Evolutionary conservation across 2,113 vertebrate species (phyloP).

Genomic region (Erythrocercus mccallii): DNA sequence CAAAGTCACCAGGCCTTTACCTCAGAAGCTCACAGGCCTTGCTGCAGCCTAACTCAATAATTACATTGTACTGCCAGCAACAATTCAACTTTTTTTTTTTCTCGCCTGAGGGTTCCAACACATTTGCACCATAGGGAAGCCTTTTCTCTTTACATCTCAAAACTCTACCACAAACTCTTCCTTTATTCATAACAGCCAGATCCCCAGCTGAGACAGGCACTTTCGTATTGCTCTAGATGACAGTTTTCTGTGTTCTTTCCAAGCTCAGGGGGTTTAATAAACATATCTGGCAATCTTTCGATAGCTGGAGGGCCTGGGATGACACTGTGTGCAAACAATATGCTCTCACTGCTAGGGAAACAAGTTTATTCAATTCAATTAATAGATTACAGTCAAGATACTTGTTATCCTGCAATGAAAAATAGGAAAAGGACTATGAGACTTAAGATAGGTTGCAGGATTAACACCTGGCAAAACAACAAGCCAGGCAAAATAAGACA

Average conservation of each 20-base stretch:
- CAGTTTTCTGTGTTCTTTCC: conserved; percentile 90
- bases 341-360: conserved; percentile 85
- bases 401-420: conserved; percentile 83
- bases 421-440: conserved; percentile 71
- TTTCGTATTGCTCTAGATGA: conserved; percentile 84
- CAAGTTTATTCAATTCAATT: conserved; percentile 99
- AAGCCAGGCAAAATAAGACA: conserved; percentile 19
- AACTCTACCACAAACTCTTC: conserved; percentile 84
- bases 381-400: conserved; percentile 91
- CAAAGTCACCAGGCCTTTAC: conserved; percentile 55
- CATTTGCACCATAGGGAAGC: conserved; percentile 86
- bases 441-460: conserved; percentile 72
- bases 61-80: conserved; percentile 80
- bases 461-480: conserved; percentile 64
- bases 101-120: conserved; percentile 81
- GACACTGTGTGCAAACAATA: conserved; percentile 92
- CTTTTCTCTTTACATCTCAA: conserved; percentile 82
- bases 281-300: conserved; percentile 96
- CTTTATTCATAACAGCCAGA: conserved; percentile 87
- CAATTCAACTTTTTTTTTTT: conserved; percentile 82
- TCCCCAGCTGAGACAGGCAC: conserved; percentile 90
- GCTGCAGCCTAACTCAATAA: conserved; percentile 73
- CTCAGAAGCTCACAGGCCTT: conserved; percentile 64
- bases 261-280: conserved; percentile 91
- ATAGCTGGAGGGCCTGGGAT: conserved; percentile 87